These are phyloP conservation scores for Sigmodon hispidus DNA, from an alignment of 2,113 vertebrate genomes.

Conservation along the genomic window DNA sequence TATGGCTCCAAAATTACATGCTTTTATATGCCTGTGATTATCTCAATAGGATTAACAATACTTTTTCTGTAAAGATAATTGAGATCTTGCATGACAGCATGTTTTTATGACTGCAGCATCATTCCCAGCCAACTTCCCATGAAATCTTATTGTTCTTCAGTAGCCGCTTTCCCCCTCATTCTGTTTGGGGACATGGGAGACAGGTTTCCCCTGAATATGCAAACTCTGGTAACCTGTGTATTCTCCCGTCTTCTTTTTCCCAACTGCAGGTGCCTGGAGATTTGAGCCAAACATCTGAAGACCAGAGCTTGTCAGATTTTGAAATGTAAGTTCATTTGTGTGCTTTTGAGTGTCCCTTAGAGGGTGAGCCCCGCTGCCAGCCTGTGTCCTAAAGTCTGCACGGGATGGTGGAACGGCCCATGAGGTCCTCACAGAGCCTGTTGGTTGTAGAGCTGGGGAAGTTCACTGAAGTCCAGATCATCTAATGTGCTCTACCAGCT, in stretches of 20 bases:
- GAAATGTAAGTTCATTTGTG: constrained; percentile 93
- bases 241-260: constrained; percentile 44
- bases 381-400: background rate
- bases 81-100: constrained; percentile 13
- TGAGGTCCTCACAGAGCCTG: background rate
- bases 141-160: constrained; percentile 47
- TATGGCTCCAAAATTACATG: constrained; percentile 42
- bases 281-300: constrained; percentile 98
- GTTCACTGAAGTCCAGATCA: background rate
- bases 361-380: background rate
- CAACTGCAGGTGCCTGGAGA: constrained; percentile 94
- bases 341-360: background rate
- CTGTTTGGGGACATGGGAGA: constrained; percentile 29
- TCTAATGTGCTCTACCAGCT: background rate
- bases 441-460: background rate
- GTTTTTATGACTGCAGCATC: background rate
- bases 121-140: background rate
- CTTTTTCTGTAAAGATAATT: background rate
- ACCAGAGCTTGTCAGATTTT: constrained; percentile 98
- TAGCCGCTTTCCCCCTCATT: constrained; percentile 49
- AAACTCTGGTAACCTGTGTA: constrained; percentile 59
- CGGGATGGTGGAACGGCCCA: background rate
- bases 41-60: constrained; percentile 4
- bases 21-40: constrained; percentile 56
- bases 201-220: constrained; percentile 48